phyloP scores from a whole-genome alignment of 1,140 invertebrate species.

The Lasaia peninsularis region DNA sequence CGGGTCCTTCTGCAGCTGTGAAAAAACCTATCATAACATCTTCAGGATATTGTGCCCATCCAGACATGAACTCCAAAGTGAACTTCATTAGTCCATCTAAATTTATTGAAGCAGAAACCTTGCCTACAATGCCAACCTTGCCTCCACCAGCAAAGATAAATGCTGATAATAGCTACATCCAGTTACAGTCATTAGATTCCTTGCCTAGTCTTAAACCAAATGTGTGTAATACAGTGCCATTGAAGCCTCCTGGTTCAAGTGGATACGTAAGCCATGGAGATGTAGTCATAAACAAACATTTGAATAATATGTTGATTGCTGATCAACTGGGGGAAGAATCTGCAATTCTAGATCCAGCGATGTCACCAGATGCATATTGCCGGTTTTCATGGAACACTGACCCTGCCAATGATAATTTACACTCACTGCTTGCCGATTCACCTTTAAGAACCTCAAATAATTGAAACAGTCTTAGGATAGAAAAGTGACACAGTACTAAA shows the following conservation, averaged over 20 bases:
- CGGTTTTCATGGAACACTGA: conserved; percentile 71
- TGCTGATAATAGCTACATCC: conserved; percentile 59
- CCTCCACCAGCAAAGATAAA: conserved; percentile 49
- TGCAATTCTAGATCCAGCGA: conserved; percentile 53
- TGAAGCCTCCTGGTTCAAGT: conserved; percentile 45
- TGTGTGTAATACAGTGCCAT: conserved; percentile 46
- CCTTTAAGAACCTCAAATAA: conserved; percentile 52
- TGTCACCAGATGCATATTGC: conserved; percentile 72
- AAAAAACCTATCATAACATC: conserved; percentile 38
- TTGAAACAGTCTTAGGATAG: conserved; percentile 38
- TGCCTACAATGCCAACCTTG: conserved; percentile 65
- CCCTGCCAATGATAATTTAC: conserved; percentile 64
- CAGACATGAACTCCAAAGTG: conserved; percentile 47
- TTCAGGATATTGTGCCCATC: conserved; percentile 48
- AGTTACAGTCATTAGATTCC: conserved; percentile 60
- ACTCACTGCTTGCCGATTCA: conserved; percentile 56
- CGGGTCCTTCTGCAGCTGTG: conserved; percentile 33
- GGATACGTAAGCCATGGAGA: conserved; percentile 61
- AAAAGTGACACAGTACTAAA: conserved; percentile 52
- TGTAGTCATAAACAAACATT: conserved; percentile 63
- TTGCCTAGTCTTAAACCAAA: conserved; percentile 58
- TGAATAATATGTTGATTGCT: conserved; percentile 54
- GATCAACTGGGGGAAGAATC: conserved; percentile 55
- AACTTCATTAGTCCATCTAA: conserved; percentile 37
- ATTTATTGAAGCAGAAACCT: conserved; percentile 56